Conservation (phyloP, 2,797 vertebrate species). For the Sardinella longiceps region DNA sequence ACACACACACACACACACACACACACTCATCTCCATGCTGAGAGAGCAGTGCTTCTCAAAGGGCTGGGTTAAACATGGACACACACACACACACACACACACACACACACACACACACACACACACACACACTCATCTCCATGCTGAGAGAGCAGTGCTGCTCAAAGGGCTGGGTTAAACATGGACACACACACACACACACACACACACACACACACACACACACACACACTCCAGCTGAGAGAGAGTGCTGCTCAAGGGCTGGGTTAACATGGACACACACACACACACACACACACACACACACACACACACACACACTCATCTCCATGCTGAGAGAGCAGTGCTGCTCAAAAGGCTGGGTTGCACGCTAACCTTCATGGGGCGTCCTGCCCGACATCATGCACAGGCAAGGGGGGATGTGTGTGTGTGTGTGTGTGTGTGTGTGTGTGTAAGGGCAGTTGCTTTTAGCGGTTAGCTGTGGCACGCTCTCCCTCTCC, state of each 20-base stretch:
- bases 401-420: background rate
- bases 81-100: too few species aligned
- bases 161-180: too few species aligned
- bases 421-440: background rate
- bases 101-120: slow-evolving; percentile 15
- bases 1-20: too few species aligned
- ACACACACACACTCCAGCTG: too few species aligned
- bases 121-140: slow-evolving; percentile 3
- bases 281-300: background rate
- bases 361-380: slow-evolving; percentile 36
- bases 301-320: too few species aligned
- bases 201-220: too few species aligned
- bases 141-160: too few species aligned
- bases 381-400: slow-evolving; percentile 19
- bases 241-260: too few species aligned
- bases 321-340: slow-evolving; percentile 26
- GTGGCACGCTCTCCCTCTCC: slow-evolving; percentile 18
- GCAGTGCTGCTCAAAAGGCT: slow-evolving; percentile 31
- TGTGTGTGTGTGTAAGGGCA: background rate
- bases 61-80: too few species aligned
- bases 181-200: slow-evolving; percentile 5
- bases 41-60: too few species aligned
- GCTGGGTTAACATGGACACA: too few species aligned
- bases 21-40: too few species aligned
- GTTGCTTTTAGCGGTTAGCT: slow-evolving; percentile 28